Evolutionary conservation across 2,888 invertebrate species (phyloP).

Genomic region (Brachycybe producta): DNA sequence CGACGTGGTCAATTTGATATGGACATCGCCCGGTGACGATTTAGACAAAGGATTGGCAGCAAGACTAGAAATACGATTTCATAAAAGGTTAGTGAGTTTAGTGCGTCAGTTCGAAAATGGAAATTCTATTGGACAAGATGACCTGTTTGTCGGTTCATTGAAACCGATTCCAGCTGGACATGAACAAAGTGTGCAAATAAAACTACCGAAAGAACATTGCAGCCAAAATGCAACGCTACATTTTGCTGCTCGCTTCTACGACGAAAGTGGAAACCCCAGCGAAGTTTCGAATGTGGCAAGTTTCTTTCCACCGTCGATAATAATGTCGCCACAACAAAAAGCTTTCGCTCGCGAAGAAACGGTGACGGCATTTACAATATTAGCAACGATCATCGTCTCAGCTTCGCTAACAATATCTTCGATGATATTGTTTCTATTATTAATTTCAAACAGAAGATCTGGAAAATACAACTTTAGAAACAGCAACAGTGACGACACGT

Average conservation of each 20-base stretch:
- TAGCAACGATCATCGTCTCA: too few species aligned
- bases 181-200: neutral
- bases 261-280: slow-evolving; percentile 6
- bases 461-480: too few species aligned
- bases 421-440: too few species aligned
- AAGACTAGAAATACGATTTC: neutral
- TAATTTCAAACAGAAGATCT: too few species aligned
- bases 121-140: neutral
- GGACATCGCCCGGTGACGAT: slow-evolving; percentile 26
- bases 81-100: neutral
- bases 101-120: slow-evolving; percentile 1
- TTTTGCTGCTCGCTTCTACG: slow-evolving; percentile 3
- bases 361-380: too few species aligned
- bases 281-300: slow-evolving; percentile 9
- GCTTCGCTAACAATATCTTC: too few species aligned
- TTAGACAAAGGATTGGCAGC: slow-evolving; percentile 9
- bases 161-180: slow-evolving; percentile 3
- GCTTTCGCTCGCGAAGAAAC: too few species aligned
- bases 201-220: too few species aligned
- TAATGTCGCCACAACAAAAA: too few species aligned
- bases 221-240: neutral
- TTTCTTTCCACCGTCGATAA: too few species aligned
- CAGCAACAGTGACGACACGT: too few species aligned
- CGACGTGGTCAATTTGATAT: slow-evolving; percentile 19
- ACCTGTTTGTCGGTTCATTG: neutral